phyloP scores from a whole-genome alignment of 2,888 invertebrate genomes.

The Sclerodermus sp. region DNA sequence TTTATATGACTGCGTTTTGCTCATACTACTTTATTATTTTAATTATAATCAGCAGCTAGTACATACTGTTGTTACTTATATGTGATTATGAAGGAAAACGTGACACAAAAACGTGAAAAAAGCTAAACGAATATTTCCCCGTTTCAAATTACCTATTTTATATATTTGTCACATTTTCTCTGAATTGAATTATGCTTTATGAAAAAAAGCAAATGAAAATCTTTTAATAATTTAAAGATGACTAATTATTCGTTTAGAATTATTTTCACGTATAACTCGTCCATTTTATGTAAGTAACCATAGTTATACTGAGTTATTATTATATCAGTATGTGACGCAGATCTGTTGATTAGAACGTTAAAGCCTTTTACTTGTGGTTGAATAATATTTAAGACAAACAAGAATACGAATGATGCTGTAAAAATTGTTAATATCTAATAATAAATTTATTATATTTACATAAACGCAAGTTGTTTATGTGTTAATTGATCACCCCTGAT shows the following conservation, averaged over 20 bases:
- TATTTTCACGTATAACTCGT: no score
- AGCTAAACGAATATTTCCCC: neutral
- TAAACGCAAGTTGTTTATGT: conserved; percentile 12
- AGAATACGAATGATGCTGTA: conserved; percentile 38
- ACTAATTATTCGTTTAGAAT: no score
- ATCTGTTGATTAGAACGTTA: conserved; percentile 1
- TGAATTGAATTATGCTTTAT: no score
- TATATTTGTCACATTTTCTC: no score
- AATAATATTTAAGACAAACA: conserved; percentile 44
- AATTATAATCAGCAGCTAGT: conserved; percentile 9
- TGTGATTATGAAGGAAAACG: no score
- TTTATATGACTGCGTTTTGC: conserved; percentile 34
- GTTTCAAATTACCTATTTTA: no score
- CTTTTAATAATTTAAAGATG: neutral
- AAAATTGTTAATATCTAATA: conserved; percentile 53
- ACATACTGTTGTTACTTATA: no score
- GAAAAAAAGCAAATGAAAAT: neutral
- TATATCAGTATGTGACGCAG: no score
- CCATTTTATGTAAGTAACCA: no score
- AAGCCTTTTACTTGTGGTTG: conserved; percentile 31
- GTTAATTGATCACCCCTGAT: neutral
- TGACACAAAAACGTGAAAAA: no score
- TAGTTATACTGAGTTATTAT: no score
- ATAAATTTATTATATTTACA: conserved; percentile 53
- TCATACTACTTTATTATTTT: conserved; percentile 23